Percentiles rank a stretch among this genome's conserved stretches.
Conservation (phyloP, 2,888 invertebrate species). For the Andrena flavipes region DNA sequence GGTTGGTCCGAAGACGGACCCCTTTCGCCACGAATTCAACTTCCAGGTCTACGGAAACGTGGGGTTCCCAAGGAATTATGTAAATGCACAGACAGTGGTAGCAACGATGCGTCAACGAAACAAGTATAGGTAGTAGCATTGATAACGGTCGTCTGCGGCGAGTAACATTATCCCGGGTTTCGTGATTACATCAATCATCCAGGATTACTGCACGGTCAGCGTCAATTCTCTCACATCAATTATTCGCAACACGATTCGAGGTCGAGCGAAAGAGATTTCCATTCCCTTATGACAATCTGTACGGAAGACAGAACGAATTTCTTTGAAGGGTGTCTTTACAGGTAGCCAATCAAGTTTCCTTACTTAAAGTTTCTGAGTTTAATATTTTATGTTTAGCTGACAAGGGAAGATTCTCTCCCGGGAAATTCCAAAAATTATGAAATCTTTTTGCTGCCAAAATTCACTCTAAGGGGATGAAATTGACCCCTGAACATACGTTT, state of each 20-base stretch:
- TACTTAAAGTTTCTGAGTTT: too few relatives aligned
- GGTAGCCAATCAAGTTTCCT: too few relatives aligned
- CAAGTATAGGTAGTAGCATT: neutral
- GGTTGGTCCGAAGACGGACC: too few relatives aligned
- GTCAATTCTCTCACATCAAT: slow-evolving; percentile 50
- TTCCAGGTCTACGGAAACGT: neutral
- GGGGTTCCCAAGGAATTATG: neutral
- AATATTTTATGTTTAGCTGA: too few relatives aligned
- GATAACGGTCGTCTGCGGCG: slow-evolving; percentile 25
- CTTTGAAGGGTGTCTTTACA: too few relatives aligned
- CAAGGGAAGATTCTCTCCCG: too few relatives aligned
- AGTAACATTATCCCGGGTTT: slow-evolving; percentile 21
- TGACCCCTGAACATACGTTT: too few relatives aligned
- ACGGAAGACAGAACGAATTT: neutral
- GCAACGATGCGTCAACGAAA: slow-evolving; percentile 2
- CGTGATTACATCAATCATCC: slow-evolving; percentile 39
- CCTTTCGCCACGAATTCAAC: too few relatives aligned
- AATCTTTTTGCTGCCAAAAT: too few relatives aligned
- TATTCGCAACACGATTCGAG: slow-evolving; percentile 35
- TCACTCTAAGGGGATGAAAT: too few relatives aligned
- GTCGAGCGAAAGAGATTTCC: slow-evolving; percentile 17
- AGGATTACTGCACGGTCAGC: slow-evolving; percentile 20
- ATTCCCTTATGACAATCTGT: neutral
- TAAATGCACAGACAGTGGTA: neutral
- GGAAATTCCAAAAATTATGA: too few relatives aligned